These are phyloP conservation scores for Daboia siamensis DNA, from an alignment of 2,113 vertebrate species.

Conservation along the genomic window DNA sequence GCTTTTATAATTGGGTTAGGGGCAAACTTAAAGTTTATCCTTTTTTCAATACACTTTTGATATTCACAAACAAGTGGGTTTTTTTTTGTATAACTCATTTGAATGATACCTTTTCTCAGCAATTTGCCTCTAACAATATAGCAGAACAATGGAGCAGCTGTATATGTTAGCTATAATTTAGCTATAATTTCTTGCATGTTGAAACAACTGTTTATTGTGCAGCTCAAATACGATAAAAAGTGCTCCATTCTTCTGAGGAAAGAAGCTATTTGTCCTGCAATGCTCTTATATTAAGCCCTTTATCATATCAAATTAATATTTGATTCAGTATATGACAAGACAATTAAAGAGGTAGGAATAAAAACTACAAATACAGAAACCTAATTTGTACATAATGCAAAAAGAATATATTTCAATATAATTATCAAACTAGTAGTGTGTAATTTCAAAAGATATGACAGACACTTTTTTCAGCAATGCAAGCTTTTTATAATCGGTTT, in stretches of 20 bases:
- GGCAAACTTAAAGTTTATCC: background rate
- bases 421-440: background rate
- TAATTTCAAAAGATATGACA: slow-evolving; percentile 2
- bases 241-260: background rate
- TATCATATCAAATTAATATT: background rate
- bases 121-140: background rate
- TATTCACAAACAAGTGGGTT: background rate
- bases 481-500: background rate
- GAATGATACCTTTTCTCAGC: background rate
- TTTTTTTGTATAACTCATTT: background rate
- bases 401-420: background rate
- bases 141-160: background rate
- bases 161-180: background rate
- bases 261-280: background rate
- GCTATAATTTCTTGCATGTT: background rate
- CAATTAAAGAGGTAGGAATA: slow-evolving; percentile 9
- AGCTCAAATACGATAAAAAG: background rate
- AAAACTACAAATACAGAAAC: background rate
- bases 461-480: slow-evolving; percentile 17
- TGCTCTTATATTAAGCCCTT: background rate
- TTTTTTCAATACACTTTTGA: background rate
- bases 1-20: background rate
- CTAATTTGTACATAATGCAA: slow-evolving; percentile 9
- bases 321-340: background rate
- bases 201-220: background rate